These are phyloP conservation scores for Drosophila birchii DNA, from an alignment of 2,888 invertebrate species.

Conservation along the genomic window DNA sequence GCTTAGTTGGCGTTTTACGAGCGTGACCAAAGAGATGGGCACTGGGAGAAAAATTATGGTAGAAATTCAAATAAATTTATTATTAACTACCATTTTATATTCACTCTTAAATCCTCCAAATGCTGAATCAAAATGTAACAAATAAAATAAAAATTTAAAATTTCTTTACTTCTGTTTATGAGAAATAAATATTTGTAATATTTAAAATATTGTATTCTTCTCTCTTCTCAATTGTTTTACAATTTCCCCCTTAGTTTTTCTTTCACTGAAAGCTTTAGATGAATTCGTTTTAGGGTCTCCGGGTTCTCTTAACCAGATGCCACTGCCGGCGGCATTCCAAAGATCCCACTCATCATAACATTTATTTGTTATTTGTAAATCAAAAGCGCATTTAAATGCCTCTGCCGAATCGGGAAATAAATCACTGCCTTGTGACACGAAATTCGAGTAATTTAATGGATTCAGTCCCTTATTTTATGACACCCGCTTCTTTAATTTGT, in stretches of 20 bases:
- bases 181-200: neutral
- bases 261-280: constrained; percentile 12
- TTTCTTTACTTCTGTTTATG: neutral
- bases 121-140: too few relatives aligned
- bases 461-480: constrained; percentile 62
- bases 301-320: constrained; percentile 15
- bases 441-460: constrained; percentile 71
- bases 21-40: constrained; percentile 63
- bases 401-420: constrained; percentile 58
- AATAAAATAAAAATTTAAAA: neutral
- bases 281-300: neutral
- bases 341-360: constrained; percentile 79
- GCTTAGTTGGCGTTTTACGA: constrained; percentile 77
- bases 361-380: constrained; percentile 81
- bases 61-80: neutral
- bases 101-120: too few relatives aligned
- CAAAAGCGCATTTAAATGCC: constrained; percentile 78
- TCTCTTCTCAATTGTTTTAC: neutral
- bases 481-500: constrained; percentile 80
- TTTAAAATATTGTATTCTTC: neutral
- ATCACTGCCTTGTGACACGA: constrained; percentile 76
- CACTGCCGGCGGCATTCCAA: constrained; percentile 78
- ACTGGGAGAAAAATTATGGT: neutral
- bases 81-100: too few relatives aligned
- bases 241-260: neutral